A percentile compares a stretch with the other conserved stretches of the same genome.
These are phyloP conservation scores for Hybos culiciformis DNA, from an alignment of 2,888 invertebrate genomes.

Conservation along the genomic window DNA sequence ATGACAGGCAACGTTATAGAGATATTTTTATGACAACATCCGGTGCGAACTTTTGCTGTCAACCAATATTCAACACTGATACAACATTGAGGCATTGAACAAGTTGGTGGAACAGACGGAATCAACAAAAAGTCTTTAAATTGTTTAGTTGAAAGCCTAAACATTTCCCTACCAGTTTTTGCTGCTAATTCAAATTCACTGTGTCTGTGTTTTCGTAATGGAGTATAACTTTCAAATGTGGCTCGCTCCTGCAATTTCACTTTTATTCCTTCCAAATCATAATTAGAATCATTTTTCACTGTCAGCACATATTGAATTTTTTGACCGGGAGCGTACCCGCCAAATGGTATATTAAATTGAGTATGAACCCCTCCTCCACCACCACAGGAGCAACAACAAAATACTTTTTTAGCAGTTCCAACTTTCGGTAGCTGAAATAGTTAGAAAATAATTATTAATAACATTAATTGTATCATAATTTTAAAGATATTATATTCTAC, in stretches of 20 bases:
- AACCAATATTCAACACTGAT: constrained; percentile 28
- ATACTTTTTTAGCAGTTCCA: constrained; percentile 46
- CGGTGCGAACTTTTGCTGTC: constrained; percentile 25
- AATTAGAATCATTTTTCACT: constrained; percentile 60
- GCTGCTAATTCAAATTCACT: constrained; percentile 19
- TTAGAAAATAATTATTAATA: neutral
- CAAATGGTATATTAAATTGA: constrained; percentile 48
- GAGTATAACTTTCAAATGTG: neutral
- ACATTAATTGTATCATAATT: neutral
- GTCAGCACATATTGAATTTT: constrained; percentile 51
- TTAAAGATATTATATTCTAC: too few relatives aligned
- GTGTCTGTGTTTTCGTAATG: neutral
- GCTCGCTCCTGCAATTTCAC: neutral
- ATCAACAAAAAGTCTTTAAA: constrained; percentile 45
- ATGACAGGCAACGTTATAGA: constrained; percentile 24
- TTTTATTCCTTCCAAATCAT: constrained; percentile 28
- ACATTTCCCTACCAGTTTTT: constrained; percentile 39
- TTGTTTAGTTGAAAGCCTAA: constrained; percentile 41
- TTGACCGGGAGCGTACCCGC: constrained; percentile 64
- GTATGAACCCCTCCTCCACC: constrained; percentile 53
- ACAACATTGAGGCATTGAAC: constrained; percentile 31
- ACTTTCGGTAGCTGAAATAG: neutral
- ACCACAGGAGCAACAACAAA: constrained; percentile 50
- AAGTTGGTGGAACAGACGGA: constrained; percentile 58
- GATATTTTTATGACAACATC: constrained; percentile 26